A percentile compares a stretch with the other conserved stretches of the same genome.
Evolutionary conservation across 2,888 invertebrate species (phyloP).

Genomic region (Coleophora deauratella): DNA sequence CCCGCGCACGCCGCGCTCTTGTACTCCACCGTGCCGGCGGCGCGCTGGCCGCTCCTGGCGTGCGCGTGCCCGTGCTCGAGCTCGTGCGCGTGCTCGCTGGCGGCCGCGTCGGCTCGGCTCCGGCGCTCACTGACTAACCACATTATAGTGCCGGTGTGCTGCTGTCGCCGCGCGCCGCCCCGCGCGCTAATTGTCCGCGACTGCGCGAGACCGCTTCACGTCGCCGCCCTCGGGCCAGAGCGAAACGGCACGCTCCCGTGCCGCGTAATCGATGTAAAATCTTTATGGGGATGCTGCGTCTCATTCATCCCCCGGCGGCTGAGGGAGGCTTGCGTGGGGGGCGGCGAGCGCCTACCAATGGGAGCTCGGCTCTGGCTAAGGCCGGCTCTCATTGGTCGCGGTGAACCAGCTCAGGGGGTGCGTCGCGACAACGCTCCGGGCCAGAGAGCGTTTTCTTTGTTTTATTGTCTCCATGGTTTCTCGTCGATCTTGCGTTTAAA

Average conservation of each 20-base stretch:
- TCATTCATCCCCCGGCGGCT: conserved; percentile 41
- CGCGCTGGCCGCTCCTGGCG: conserved; percentile 63
- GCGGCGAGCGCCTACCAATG: conserved; percentile 26
- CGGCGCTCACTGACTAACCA: conserved; percentile 78
- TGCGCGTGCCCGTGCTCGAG: conserved; percentile 59
- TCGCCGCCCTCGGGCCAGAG: conserved; percentile 57
- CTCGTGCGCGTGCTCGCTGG: conserved; percentile 54
- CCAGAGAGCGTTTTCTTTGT: conserved; percentile 66
- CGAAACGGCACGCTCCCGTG: conserved; percentile 54
- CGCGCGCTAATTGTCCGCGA: conserved; percentile 69
- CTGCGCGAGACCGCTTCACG: conserved; percentile 61
- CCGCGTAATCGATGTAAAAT: conserved; percentile 67
- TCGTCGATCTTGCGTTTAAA: conserved; percentile 72
- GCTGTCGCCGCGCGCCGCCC: conserved; percentile 51
- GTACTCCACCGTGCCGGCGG: conserved; percentile 87
- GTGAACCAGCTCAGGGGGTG: conserved; percentile 30
- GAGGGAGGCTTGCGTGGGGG: conserved; percentile 26
- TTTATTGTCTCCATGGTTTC: conserved; percentile 72
- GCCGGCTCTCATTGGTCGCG: conserved; percentile 18
- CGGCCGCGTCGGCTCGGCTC: conserved; percentile 73
- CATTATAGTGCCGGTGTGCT: conserved; percentile 74
- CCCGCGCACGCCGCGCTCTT: conserved; percentile 82
- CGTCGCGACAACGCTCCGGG: conserved; percentile 45
- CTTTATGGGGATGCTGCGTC: conserved; percentile 62
- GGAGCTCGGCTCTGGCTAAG: conserved; percentile 30